Percentiles rank a stretch among this genome's conserved stretches.
These are phyloP conservation scores for Onychostoma macrolepis DNA, from an alignment of 2,113 vertebrate genomes.

Conservation along the genomic window DNA sequence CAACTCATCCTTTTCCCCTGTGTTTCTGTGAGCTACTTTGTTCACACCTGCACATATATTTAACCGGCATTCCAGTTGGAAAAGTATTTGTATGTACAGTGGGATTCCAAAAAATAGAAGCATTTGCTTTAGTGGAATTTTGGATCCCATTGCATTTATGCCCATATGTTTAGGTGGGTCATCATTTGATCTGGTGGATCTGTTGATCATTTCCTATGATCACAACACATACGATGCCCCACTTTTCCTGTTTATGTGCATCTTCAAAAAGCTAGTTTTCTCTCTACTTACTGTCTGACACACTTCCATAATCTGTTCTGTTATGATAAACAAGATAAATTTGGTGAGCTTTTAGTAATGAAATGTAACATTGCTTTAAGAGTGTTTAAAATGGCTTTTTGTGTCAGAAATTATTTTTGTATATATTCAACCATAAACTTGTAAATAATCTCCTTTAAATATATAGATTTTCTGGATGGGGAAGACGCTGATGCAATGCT, in stretches of 20 bases:
- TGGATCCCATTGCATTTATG: neutral
- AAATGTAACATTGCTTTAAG: neutral
- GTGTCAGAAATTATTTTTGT: neutral
- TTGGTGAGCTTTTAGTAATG: neutral
- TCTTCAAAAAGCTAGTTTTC: constrained; percentile 30
- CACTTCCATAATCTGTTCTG: constrained; percentile 39
- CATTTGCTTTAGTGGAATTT: too few species aligned
- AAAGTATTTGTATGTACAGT: neutral
- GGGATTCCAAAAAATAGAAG: neutral
- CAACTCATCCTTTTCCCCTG: neutral
- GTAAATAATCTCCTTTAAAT: neutral
- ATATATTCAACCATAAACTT: neutral
- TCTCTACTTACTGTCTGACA: constrained; percentile 10
- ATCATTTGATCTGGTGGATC: neutral
- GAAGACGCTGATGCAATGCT: neutral
- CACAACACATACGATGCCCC: constrained; percentile 5
- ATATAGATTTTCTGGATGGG: neutral
- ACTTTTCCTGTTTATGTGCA: constrained; percentile 30
- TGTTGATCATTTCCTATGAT: neutral
- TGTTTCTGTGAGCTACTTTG: neutral
- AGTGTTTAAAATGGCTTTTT: neutral
- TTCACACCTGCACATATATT: neutral
- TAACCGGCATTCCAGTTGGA: neutral
- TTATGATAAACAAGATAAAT: neutral
- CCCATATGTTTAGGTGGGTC: neutral